phyloP scores from a whole-genome alignment of 2,888 invertebrate genomes.

The Pammene aurita region DNA sequence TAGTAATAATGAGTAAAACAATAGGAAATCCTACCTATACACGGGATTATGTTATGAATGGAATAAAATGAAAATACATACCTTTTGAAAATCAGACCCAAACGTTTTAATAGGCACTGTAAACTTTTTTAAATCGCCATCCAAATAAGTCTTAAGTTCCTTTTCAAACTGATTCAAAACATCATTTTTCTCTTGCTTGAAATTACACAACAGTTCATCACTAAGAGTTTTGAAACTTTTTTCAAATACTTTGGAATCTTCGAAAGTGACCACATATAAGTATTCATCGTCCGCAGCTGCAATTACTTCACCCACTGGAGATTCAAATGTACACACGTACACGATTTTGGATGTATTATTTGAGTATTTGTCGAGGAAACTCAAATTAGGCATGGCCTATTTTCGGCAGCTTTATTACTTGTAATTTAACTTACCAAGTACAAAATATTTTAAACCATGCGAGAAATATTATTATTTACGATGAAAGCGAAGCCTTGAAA shows the following conservation, averaged over 20 bases:
- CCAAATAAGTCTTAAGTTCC: constrained; percentile 62
- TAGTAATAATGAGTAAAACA: no score
- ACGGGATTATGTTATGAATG: background rate
- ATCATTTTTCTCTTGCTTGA: constrained; percentile 57
- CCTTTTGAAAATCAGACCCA: constrained; percentile 77
- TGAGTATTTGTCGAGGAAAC: constrained; percentile 46
- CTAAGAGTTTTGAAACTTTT: constrained; percentile 58
- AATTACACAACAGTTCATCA: constrained; percentile 55
- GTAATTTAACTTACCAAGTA: no score
- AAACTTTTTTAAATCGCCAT: constrained; percentile 66
- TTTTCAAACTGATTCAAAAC: constrained; percentile 55
- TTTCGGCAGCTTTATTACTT: background rate
- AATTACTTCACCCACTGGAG: constrained; percentile 63
- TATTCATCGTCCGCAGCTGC: constrained; percentile 65
- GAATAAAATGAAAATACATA: constrained; percentile 42
- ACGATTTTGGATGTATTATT: constrained; percentile 47
- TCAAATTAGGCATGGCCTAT: constrained; percentile 28
- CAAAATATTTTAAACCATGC: no score
- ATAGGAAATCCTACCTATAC: no score
- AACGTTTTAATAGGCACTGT: constrained; percentile 64
- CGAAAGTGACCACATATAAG: constrained; percentile 63
- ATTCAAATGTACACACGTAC: constrained; percentile 53
- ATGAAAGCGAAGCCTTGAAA: no score
- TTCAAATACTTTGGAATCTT: constrained; percentile 65
- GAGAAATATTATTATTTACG: no score